Conservation (phyloP, 1,140 invertebrate genomes). For the Heterodera carotae region DNA sequence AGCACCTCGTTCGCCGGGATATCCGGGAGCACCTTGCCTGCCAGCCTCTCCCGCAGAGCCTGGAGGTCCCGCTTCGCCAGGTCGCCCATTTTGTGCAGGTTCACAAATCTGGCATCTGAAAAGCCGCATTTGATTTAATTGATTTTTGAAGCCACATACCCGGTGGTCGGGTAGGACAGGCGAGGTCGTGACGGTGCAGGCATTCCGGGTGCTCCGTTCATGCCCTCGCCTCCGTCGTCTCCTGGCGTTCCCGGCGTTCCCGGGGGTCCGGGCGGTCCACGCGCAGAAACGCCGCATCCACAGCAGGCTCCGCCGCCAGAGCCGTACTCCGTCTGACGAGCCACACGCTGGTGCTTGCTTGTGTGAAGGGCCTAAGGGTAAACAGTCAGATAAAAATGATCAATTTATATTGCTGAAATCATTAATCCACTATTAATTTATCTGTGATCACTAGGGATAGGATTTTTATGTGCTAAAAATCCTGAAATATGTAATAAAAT, state of each 20-base stretch:
- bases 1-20: not conserved
- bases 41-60: constrained; percentile 9
- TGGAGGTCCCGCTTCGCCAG: constrained; percentile 19
- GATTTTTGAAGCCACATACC: constrained; percentile 1
- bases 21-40: not conserved
- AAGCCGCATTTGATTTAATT: not conserved
- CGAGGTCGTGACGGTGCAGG: not conserved
- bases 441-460: no score
- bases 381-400: no score
- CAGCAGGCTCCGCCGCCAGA: constrained; percentile 6
- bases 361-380: not conserved
- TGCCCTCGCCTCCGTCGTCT: constrained; percentile 13
- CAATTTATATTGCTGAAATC: not conserved
- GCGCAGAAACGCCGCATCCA: constrained; percentile 21
- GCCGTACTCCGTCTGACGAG: not conserved
- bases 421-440: no score
- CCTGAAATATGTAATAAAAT: no score
- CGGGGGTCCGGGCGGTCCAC: constrained; percentile 4
- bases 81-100: not conserved
- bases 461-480: no score
- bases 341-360: not conserved
- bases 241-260: constrained; percentile 16
- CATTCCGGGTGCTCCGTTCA: constrained; percentile 4
- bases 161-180: not conserved
- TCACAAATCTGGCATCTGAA: constrained; percentile 29